phyloP scores from a whole-genome alignment of 2,113 vertebrate genomes.

The Sprattus sprattus region DNA sequence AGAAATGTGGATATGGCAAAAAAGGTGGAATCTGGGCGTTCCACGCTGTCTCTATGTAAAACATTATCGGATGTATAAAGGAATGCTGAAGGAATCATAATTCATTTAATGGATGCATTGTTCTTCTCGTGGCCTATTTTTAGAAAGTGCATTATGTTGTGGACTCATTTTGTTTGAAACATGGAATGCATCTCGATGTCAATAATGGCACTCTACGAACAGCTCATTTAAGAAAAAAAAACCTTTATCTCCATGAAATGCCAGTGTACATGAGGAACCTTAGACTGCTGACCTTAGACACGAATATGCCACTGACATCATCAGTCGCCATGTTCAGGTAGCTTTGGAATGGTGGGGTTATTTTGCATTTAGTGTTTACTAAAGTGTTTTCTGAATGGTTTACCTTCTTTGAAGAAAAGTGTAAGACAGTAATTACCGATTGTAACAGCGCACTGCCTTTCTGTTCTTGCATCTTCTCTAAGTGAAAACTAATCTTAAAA shows the following conservation, averaged over 20 bases:
- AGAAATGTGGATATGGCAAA: conserved; percentile 20
- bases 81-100: conserved; percentile 44
- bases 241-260: neutral
- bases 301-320: neutral
- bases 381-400: neutral
- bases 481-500: too few species aligned
- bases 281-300: neutral
- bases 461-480: too few species aligned
- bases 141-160: neutral
- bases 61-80: conserved; percentile 47
- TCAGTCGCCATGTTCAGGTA: neutral
- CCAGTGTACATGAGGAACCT: neutral
- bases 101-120: conserved; percentile 12
- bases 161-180: neutral
- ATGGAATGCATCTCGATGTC: conserved; percentile 19
- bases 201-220: conserved; percentile 15
- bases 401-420: neutral
- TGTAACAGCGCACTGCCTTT: too few species aligned
- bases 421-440: too few species aligned
- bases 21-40: conserved; percentile 39
- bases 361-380: neutral
- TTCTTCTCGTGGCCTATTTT: neutral
- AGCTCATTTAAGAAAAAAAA: neutral
- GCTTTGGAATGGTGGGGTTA: neutral
- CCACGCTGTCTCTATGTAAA: conserved; percentile 39